Base-by-base conservation (phyloP, 2,888 invertebrate genomes). In the Flexamia atlantica region DNA sequence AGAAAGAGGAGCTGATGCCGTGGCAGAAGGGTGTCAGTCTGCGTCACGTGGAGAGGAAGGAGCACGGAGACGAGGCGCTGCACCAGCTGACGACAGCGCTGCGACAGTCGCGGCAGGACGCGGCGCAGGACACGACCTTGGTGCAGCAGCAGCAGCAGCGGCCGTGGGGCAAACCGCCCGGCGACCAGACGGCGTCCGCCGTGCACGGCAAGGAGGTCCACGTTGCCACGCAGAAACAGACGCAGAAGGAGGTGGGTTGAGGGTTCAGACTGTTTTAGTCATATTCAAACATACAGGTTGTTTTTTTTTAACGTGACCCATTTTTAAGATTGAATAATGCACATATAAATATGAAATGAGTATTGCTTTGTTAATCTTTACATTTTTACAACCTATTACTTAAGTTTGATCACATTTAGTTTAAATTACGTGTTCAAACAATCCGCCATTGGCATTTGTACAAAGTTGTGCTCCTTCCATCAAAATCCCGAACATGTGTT, bases 151-250 rank as follows among this genome's bases (percentile, higher is more conserved):
- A 9, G 72, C 84, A n/a, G 81, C 32, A 79, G 79, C 5, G 36
- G 25, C 28, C 20, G n/a, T 50, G 87, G 25, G 86, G 81, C n/a
- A 86, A 87, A 20, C 85, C 76, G 89, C 93, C 90, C 85, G 94
- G 95, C 14, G 95, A 94, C 85, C 96, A 96, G 14, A 94, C 95
- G 0, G 97, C 97, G 91, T 97, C 97, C 9, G 94, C 94, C 0
- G 95, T 97, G 17, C 97, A 97, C 89, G 97, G 97, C 40, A 95
- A 95, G 87, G 97, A 97, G 91, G 95, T 97, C 5, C 95, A 97
- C 89, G 94, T 96, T 30, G 95, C 95, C 1, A 96, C 95, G 89
- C 97, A 97, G 88, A 96, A 96, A 88, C 98, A 98, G 91, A 94
- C 94, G 0, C 98, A 98, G 90, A 97, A 97, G 89, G 97, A 97